Percentiles rank a stretch among this genome's conserved stretches.
These are phyloP conservation scores for Epirrhoe tristata DNA, from an alignment of 2,888 invertebrate species.

Conservation along the genomic window DNA sequence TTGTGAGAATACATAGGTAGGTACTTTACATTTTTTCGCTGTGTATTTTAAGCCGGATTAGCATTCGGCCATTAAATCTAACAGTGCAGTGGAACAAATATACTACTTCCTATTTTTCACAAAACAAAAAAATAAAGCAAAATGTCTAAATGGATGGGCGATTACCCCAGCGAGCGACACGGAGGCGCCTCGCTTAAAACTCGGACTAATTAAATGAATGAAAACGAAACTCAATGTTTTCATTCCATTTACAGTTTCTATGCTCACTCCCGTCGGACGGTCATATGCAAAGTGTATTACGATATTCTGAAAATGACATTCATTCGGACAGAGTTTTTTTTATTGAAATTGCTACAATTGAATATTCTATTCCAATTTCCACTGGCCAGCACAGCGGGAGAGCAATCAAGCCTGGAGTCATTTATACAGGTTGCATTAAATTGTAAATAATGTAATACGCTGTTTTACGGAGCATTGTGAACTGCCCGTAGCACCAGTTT, in stretches of 20 bases:
- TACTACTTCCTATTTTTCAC: conserved; percentile 22
- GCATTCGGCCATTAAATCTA: conserved; percentile 25
- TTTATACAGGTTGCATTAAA: conserved; percentile 44
- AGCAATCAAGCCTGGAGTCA: conserved; percentile 45
- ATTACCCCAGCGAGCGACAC: conserved; percentile 67
- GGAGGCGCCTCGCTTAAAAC: conserved; percentile 76
- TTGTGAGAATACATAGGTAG: too few species aligned
- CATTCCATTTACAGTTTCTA: conserved; percentile 79
- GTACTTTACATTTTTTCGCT: not conserved
- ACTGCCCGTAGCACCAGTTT: conserved; percentile 5
- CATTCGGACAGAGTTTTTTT: conserved; percentile 45
- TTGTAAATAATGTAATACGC: conserved; percentile 30
- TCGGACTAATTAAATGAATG: conserved; percentile 81
- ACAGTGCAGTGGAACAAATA: conserved; percentile 26
- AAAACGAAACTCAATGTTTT: conserved; percentile 83
- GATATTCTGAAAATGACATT: conserved; percentile 59
- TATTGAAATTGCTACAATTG: conserved; percentile 49
- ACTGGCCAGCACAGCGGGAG: conserved; percentile 38
- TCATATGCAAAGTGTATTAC: conserved; percentile 68
- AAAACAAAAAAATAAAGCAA: conserved; percentile 54
- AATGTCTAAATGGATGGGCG: conserved; percentile 65
- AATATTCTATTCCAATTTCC: conserved; percentile 46
- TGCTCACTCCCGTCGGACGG: conserved; percentile 59
- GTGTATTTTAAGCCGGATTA: conserved; percentile 10
- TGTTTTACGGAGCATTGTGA: conserved; percentile 32